Percentiles rank a stretch among this genome's conserved stretches.
phyloP scores from a whole-genome alignment of 2,888 invertebrate species.

The Bimastos eiseni region DNA sequence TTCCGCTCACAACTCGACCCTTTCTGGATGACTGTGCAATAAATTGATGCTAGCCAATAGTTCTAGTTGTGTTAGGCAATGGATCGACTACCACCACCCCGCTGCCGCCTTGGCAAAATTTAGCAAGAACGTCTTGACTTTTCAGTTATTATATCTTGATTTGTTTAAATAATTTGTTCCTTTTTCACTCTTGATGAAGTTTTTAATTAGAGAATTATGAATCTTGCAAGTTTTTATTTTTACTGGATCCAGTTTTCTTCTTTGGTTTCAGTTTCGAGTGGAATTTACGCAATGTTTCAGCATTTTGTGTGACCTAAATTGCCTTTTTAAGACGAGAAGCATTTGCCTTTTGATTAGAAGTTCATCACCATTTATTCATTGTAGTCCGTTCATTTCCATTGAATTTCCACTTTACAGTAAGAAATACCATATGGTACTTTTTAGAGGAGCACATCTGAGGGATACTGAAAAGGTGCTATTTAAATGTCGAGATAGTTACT shows the following conservation, averaged over 20 bases:
- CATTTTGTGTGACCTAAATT: neutral
- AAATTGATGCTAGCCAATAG: slow-evolving; percentile 14
- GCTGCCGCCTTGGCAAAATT: neutral
- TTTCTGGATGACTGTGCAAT: slow-evolving; percentile 20
- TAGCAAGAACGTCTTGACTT: neutral
- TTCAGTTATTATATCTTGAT: neutral
- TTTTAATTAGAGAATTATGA: neutral
- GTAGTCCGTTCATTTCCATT: neutral
- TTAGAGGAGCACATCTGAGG: neutral
- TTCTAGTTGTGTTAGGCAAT: neutral
- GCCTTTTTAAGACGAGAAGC: neutral
- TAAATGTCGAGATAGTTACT: neutral
- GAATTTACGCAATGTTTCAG: neutral
- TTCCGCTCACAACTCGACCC: neutral
- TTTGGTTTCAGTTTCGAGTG: neutral
- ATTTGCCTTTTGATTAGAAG: neutral
- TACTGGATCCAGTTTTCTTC: neutral
- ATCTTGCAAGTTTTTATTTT: neutral
- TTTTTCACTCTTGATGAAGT: neutral
- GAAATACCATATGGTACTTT: neutral
- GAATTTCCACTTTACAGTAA: neutral
- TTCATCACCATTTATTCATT: neutral
- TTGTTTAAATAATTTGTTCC: neutral
- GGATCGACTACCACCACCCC: neutral
- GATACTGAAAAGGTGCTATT: neutral